phyloP scores from a whole-genome alignment of 2,113 vertebrate species.

The Chelonoidis abingdonii region DNA sequence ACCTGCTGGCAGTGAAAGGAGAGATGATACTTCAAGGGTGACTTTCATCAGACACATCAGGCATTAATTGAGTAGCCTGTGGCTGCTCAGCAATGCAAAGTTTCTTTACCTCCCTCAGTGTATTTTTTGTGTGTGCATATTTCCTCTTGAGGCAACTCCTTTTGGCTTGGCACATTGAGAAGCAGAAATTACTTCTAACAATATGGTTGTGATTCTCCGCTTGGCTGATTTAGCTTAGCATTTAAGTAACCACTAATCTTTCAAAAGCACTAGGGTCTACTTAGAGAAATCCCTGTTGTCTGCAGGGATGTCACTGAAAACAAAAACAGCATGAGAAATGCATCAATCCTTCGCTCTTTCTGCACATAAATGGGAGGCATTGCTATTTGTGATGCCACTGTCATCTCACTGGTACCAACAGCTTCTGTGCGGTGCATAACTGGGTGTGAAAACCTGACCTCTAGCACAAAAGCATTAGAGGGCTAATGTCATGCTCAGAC shows the following conservation, averaged over 20 bases:
- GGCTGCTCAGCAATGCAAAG: conserved; percentile 16
- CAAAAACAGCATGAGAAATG: conserved; percentile 50
- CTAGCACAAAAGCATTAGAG: neutral
- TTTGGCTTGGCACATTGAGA: conserved; percentile 32
- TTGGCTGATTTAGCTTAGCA: conserved; percentile 74
- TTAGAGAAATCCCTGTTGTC: conserved; percentile 71
- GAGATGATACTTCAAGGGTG: conserved; percentile 58
- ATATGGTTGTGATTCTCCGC: conserved; percentile 48
- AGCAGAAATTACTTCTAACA: conserved; percentile 41
- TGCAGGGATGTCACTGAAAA: conserved; percentile 59
- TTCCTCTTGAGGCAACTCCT: conserved; percentile 48
- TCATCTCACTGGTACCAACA: neutral
- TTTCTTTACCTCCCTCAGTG: neutral
- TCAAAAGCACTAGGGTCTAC: conserved; percentile 72
- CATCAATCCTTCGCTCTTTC: conserved; percentile 27
- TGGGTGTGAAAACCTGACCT: neutral
- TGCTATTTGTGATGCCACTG: rapidly evolving
- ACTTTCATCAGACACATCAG: conserved; percentile 58
- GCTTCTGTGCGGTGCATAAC: neutral
- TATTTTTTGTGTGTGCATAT: rapidly evolving
- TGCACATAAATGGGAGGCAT: neutral
- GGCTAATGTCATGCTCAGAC: conserved; percentile 9
- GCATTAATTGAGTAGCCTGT: conserved; percentile 49
- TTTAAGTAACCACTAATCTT: conserved; percentile 75
- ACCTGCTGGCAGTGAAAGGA: conserved; percentile 44